Base-by-base conservation (phyloP, 2,113 vertebrate species). In the Eudyptes chrysolophus region DNA sequence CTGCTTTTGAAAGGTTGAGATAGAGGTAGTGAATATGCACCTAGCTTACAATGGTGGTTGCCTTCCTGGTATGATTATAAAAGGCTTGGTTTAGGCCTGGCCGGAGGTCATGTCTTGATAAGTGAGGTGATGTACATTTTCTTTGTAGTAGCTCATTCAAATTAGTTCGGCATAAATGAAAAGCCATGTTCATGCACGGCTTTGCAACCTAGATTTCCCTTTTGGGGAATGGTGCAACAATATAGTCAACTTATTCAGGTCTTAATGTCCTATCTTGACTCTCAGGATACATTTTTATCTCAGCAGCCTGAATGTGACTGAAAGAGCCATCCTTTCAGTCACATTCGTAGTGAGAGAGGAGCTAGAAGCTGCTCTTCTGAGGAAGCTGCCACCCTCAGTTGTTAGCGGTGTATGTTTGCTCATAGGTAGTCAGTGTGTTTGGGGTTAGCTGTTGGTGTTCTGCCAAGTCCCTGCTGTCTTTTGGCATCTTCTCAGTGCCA, bases 351-450 rank as follows among this genome's bases (percentile, higher is more conserved):
- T 3, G 36, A 79, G 54, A 62, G 54, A 46, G 60, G 54, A 69
- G 22, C 21, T 30, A 10, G 66, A 83, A 83, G 49, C 49, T 74
- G 64, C 70, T 48, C 14, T 46, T 74, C 29, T 16, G 71, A 22
- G 34, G 48, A 46, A 9, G 26, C 10, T 74, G 34, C 29, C 29
- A 17, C 52, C n/a, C 21, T 74, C 29, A 3, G 21, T 7, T 65
- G 51, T 46, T 42, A 14, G 25, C 6, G 0, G 11, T 10, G 12
- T 51, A 1, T 21, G 22, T 68, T 62, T 60, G 16, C 30, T 51
- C 13, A 2, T 32, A 26, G 0, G 2, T 4, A 38, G 52, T 27
- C 32, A 2, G 18, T 21, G 30, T 2, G 3, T 58, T 54, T 58
- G 49, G 55, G 27, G 32, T 54, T 49, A 48, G 27, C 16, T 46